Base-by-base conservation (phyloP, 1,140 invertebrate species). In the Dinothrombium tinctorium region DNA sequence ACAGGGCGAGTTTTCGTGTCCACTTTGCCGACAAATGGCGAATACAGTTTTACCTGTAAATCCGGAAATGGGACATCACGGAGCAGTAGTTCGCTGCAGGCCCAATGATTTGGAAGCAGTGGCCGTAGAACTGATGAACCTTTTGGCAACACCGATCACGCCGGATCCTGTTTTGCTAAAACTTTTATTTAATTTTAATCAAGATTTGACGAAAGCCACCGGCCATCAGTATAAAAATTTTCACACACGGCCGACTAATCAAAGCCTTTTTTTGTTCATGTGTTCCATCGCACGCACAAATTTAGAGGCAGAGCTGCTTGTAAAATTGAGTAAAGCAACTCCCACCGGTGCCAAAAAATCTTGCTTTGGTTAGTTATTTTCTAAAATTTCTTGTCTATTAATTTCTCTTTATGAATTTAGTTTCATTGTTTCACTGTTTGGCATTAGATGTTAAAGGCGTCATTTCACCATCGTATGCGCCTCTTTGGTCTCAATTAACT, bases 231-330 rank as follows among this genome's bases (percentile, higher is more conserved):
- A 57, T 48, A 57, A 59, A 26, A 56, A 51, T 6, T 53, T 57
- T 33, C 48, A 51, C 3, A 46, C 40, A 40, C 40, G 35, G 47
- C 54, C 22, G 47, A 54, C 35, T 49, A 47, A 23, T 45, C 53
- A 81, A 51, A 76, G 72, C 54, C 64, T 86, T 23, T 75, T 86
- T 51, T 66, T 84, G 26, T 89, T 89, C 60, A 74, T 89, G 19
- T 78, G 73, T 45, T 90, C 83, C 17, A 75, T 92, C 29, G 80
- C 82, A 15, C 68, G 61, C 47, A 87, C 80, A 21, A 90, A 92
- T 64, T 63, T 92, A 28, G 84, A 92, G 64, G 69, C 87, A 37
- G 84, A 92, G 61, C 63, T 90, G 31, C 63, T 92, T 28, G 72
- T 83, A 25, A 79, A 84, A 54, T 8, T n/a, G n/a, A 68, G 78